Evolutionary conservation across 53 echinoderm and acorn worm species (phyloP), one percentile per base, ranked within the genome.

Genomic region (Henricia sp.): DNA sequence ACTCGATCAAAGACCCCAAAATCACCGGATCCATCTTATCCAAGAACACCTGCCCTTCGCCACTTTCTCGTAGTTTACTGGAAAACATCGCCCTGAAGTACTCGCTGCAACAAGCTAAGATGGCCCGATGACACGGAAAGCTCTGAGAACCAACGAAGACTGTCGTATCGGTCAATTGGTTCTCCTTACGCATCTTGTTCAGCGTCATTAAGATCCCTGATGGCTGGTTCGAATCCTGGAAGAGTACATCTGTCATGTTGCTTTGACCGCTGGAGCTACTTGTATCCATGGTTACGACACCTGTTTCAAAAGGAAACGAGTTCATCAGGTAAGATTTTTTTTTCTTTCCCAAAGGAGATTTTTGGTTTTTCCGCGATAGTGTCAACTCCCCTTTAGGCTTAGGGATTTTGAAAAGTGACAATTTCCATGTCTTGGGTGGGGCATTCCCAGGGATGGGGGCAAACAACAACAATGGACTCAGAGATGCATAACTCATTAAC

Each of bases 41-140:
- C 41, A 94, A 44, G 41, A 52, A 71, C 23, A 94, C 91, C 12
- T 73, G 37, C 10, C 94, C 94, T 50, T 91, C 82, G 50, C 80
- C 85, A 63, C 88, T 94, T 74, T 94, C 94, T 19, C 82, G 76
- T 74, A 94, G 64, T 34, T 91, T 71, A 28, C 86, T 91, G 24
- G 82, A 86, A 65, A 94, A 94, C 94, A 94, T 94, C 5, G 94
- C 94, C 28, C 83, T 55, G 89, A 94, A 94, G 85, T 94, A 94
- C 11, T 84, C 85, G 39, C 94, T 94, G 72, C 89, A 86, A 52
- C 94, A 94, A 39, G 94, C 94, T 34, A 94, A 58, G 30, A 94
- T 82, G 33, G 94, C 94, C 6, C 94, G 86, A 35, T 94, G 94
- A 39, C 89, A 88, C 10, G 67, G 89, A 67, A 94, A 91, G 63